A percentile compares a stretch with the other conserved stretches of the same genome.
Evolutionary conservation across 2,113 vertebrate species (phyloP).

Genomic region (Urocitellus parryii): DNA sequence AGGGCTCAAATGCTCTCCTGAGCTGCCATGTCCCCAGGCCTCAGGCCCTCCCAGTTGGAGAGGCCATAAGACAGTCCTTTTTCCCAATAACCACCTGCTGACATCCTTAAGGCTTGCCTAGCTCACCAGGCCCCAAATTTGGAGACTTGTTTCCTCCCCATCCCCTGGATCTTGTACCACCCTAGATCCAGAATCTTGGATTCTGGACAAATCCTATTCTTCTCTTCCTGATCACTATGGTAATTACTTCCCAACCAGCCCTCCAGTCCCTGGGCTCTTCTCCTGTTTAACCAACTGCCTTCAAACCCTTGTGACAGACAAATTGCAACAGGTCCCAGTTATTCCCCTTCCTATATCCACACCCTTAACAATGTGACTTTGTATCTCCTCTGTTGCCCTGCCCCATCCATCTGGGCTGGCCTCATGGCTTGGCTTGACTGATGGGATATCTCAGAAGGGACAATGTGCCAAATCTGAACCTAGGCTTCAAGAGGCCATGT

Average conservation of each 20-base stretch:
- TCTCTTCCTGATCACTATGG: neutral
- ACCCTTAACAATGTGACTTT: constrained; percentile 1
- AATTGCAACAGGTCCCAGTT: neutral
- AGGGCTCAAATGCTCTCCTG: neutral
- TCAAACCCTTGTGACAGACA: neutral
- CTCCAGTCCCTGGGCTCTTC: neutral
- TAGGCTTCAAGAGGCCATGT: neutral
- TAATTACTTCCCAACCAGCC: neutral
- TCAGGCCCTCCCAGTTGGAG: neutral
- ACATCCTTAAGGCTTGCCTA: neutral
- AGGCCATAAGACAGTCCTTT: neutral
- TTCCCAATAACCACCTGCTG: neutral
- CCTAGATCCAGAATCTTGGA: neutral
- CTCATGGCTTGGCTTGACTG: neutral
- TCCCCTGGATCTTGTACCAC: neutral
- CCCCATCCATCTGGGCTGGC: neutral
- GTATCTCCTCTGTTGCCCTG: neutral
- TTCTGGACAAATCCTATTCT: neutral
- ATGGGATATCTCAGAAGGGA: neutral
- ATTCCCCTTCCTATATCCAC: neutral
- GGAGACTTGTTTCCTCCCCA: neutral
- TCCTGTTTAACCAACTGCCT: neutral
- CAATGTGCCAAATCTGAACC: neutral
- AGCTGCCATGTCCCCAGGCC: neutral
- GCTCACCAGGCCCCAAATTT: neutral